Evolutionary conservation across 1,140 invertebrate genomes (phyloP).

Genomic region (Eubasilissa regina): DNA sequence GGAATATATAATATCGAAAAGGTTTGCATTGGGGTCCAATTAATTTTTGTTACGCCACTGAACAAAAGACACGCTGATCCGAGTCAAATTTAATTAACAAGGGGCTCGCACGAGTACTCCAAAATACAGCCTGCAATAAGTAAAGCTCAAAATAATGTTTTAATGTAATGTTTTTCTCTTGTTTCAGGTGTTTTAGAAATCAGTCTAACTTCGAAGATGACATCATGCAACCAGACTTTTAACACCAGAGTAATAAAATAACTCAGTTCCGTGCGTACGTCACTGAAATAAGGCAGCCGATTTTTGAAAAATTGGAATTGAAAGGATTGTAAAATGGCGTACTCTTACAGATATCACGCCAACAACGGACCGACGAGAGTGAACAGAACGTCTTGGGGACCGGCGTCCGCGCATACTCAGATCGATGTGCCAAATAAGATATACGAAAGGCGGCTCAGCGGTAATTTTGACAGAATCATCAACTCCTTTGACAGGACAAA

Average conservation of each 20-base stretch:
- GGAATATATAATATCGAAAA: too few species aligned
- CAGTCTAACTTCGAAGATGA: background rate
- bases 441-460: constrained; percentile 67
- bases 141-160: too few species aligned
- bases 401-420: constrained; percentile 71
- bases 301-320: background rate
- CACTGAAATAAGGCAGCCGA: too few species aligned
- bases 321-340: constrained; percentile 71
- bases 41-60: too few species aligned
- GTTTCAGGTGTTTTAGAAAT: constrained; percentile 35
- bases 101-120: too few species aligned
- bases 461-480: constrained; percentile 71
- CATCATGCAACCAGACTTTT: background rate
- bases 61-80: too few species aligned
- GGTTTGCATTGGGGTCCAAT: too few species aligned
- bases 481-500: constrained; percentile 71
- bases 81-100: too few species aligned
- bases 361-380: constrained; percentile 72
- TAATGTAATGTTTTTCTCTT: constrained; percentile 3
- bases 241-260: background rate
- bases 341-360: constrained; percentile 72
- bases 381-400: constrained; percentile 79
- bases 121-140: too few species aligned
- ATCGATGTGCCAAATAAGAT: constrained; percentile 63
- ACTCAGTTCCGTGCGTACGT: too few species aligned